Evolutionary conservation across 2,113 vertebrate species (phyloP), one percentile per base, ranked within the genome.

Genomic region (Mormyrus iriodes): DNA sequence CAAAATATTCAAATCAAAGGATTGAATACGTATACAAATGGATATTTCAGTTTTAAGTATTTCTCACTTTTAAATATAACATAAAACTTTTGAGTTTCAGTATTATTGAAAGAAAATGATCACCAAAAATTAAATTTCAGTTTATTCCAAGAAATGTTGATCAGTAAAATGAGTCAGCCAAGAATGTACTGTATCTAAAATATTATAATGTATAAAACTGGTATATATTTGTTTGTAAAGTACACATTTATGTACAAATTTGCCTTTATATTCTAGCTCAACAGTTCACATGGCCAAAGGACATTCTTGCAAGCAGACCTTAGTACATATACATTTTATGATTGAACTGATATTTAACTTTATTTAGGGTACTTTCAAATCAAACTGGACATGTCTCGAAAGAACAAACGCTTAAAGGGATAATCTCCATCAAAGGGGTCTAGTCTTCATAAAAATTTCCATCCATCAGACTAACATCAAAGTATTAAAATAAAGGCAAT

Each of bases 391-490:
- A 79, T 35, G 35, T 42, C 35, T 79, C 19, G 15, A 42, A 79
- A 42, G 73, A 35, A 13, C 73, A 79, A 79, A 79, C 10, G 61
- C 61, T 31, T 69, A 69, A 69, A 69, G n/a, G 61, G n/a, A 10
- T 31, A 69, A 79, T 35, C 31, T 39, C 69, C 69, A 76, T 76
- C 69, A 39, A 76, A 76, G 27, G 27, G 69, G 69, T 65, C 61
- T 13, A 35, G 69, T 76, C 31, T 76, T 39, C 69, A 76, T 39
- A 17, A 76, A 39, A 76, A 39, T 39, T 31, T 39, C 15, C 31
- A 76, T 76, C 69, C 69, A 76, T 79, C 73, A 79, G 17, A 42
- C 73, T 42, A 42, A 79, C 73, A 79, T 79, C 73, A 79, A 79
- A 79, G 73, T 31, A 42, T 79, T 19, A 42, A 79, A 79, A 79